Base-by-base conservation (phyloP, 2,888 invertebrate species). In the Sphecodes monilicornis region DNA sequence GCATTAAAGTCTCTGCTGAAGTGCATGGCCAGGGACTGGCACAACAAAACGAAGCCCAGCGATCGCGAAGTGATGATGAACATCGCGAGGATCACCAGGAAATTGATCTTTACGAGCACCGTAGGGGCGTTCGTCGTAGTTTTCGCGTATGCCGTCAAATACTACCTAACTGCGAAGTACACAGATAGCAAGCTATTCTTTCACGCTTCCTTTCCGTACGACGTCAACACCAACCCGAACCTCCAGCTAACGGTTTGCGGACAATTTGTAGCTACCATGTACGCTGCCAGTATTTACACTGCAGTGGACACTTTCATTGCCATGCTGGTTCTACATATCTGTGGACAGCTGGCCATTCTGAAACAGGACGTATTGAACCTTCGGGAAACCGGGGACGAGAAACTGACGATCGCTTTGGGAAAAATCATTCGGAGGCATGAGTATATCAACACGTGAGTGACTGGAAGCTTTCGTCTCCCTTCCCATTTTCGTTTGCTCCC, bases 251-350 rank as follows among this genome's bases (percentile, higher is more conserved):
- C 89, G 0, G 18, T 82, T 2, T 0, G 72, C 13, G 85, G 64
- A 1, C 89, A 90, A 54, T 3, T 80, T 0, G 0, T 70, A 1
- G 83, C 39, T 1, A 0, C 32, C 0, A 0, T 66, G 0, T 90
- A 70, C 0, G 74, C 85, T 1, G 79, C 79, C 0, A 26, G 1
- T 1, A 22, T 26, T 10, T 90, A 90, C 16, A 71, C 90, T 0
- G 54, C 75, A 0, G 80, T 89, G 0, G 90, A 89, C 46, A 89
- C 86, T 10, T 90, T 89, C 10, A 36, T 90, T 3, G 85, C 78
- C 0, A 83, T 82, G 76, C 22, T 90, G 39, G 73, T 90, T 3
- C 71, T 89, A 3, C 89, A 89, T 13, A 46, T 81, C 0, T 89
- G 90, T 41, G 89, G 84, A 11, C 89, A 89, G 29, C 54, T 90